These are phyloP conservation scores for Enteromius anoplus DNA, from an alignment of 2,797 vertebrate genomes.

Conservation along the genomic window DNA sequence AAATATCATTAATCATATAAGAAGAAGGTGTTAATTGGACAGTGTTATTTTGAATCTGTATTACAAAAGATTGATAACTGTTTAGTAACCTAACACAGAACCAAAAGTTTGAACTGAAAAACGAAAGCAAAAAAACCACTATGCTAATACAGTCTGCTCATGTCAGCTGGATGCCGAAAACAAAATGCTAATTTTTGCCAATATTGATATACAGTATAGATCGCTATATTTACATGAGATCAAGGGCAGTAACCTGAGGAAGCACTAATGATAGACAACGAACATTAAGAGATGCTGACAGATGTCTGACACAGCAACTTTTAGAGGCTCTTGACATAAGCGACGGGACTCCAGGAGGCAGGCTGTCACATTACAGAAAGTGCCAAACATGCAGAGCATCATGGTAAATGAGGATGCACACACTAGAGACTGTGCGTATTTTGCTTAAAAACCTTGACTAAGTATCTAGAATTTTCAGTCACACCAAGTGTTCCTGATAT, in stretches of 20 bases:
- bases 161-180: not conserved
- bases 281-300: slow-evolving; percentile 10
- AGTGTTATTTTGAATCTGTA: not conserved
- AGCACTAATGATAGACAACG: not conserved
- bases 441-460: not conserved
- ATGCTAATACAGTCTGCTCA: not conserved
- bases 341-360: slow-evolving; percentile 7
- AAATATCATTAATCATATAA: not conserved
- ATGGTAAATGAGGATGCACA: not conserved
- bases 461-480: not conserved
- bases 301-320: slow-evolving; percentile 38
- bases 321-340: slow-evolving; percentile 12
- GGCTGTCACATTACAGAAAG: slow-evolving; percentile 43
- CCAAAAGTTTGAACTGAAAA: not conserved
- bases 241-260: not conserved
- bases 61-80: not conserved
- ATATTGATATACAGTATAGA: not conserved
- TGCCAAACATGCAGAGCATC: slow-evolving; percentile 2
- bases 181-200: not conserved
- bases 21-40: not conserved
- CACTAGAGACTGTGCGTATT: not conserved
- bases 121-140: too few relatives aligned
- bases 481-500: not conserved
- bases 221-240: not conserved
- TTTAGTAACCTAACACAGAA: not conserved